These are phyloP conservation scores for Tyrophagus putrescentiae DNA, from an alignment of 1,140 invertebrate species.

Conservation along the genomic window DNA sequence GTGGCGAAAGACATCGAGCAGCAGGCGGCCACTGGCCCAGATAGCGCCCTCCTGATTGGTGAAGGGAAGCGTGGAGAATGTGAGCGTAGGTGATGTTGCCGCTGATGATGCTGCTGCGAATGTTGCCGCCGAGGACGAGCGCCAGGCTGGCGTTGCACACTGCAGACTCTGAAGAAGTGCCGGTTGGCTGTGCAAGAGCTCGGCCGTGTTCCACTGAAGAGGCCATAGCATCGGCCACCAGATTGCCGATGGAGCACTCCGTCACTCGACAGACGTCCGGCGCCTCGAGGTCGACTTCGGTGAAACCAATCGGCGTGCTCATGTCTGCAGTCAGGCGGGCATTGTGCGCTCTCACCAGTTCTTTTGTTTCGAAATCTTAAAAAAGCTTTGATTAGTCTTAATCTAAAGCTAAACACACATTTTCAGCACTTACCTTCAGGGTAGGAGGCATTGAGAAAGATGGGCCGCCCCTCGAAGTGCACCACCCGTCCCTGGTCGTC, in stretches of 20 bases:
- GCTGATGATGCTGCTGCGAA: constrained; percentile 47
- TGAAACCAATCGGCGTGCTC: background rate
- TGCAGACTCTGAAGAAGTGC: too few species aligned
- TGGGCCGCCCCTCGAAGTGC: constrained; percentile 54
- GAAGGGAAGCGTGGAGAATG: constrained; percentile 51
- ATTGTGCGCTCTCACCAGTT: background rate
- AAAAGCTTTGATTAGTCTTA: background rate
- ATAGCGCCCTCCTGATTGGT: constrained; percentile 50
- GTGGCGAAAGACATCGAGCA: constrained; percentile 46
- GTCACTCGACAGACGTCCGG: background rate
- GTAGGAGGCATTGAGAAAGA: constrained; percentile 51
- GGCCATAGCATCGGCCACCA: background rate
- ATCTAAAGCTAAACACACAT: background rate
- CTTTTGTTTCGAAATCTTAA: background rate
- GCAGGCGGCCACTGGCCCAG: constrained; percentile 44
- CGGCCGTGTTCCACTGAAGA: constrained; percentile 25
- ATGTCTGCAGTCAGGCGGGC: background rate
- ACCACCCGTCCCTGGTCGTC: constrained; percentile 53
- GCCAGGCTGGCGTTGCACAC: constrained; percentile 36
- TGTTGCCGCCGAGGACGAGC: constrained; percentile 54
- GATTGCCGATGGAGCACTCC: background rate
- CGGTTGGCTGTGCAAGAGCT: constrained; percentile 25
- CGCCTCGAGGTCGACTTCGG: background rate
- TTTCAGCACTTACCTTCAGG: constrained; percentile 30
- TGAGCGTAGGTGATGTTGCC: constrained; percentile 49